Conservation (phyloP, 2,113 vertebrate species). For the Danionella cerebrum region DNA sequence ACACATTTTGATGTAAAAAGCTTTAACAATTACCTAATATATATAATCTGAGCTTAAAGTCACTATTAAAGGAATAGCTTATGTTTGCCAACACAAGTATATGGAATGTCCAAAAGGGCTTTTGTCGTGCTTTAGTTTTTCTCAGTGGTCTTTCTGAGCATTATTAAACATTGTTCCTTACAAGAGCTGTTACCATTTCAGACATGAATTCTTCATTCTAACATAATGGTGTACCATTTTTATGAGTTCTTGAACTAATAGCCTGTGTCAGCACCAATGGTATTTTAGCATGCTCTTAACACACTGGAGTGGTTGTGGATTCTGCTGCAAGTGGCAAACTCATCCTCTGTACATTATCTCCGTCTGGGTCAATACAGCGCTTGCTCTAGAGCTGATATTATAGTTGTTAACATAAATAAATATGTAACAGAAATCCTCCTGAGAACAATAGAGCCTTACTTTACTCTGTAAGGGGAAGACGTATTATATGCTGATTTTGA, state of each 20-base stretch:
- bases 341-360: constrained; percentile 29
- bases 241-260: constrained; percentile 19
- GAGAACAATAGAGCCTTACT: too few relatives aligned
- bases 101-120: not conserved
- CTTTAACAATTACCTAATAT: too few relatives aligned
- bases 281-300: constrained; percentile 37
- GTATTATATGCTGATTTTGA: too few relatives aligned
- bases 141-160: not conserved
- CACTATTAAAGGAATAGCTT: too few relatives aligned
- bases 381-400: constrained; percentile 14
- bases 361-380: constrained; percentile 20
- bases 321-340: not conserved
- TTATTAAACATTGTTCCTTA: not conserved
- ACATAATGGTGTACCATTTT: constrained; percentile 4
- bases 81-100: too few relatives aligned
- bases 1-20: too few relatives aligned
- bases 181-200: constrained; percentile 2
- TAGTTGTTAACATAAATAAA: constrained; percentile 32
- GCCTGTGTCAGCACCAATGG: constrained; percentile 7
- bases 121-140: not conserved
- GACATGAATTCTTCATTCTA: constrained; percentile 15
- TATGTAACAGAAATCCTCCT: too few relatives aligned
- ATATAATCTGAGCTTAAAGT: too few relatives aligned
- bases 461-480: too few relatives aligned
- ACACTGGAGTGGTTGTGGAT: constrained; percentile 1